Evolutionary conservation across 2,888 invertebrate species (phyloP), one percentile per base, ranked within the genome.

Genomic region (Callosobruchus maculatus): DNA sequence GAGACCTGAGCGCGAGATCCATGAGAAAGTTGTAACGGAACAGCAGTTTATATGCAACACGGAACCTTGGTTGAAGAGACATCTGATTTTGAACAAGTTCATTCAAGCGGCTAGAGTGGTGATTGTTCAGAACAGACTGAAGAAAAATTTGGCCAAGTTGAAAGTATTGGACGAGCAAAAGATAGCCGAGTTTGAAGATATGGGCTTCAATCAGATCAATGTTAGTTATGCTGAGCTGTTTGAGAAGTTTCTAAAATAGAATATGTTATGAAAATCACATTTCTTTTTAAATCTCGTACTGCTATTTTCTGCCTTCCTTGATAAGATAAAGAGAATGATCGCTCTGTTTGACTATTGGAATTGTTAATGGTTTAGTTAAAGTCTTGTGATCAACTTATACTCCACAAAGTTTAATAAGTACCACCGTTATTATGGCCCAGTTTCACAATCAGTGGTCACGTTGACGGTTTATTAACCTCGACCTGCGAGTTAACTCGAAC

Each of bases 21-120:
- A 81, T 70, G 72, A 78, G 18, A 13, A 49, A 30, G 82, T 81
- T n/a, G n/a, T n/a, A 74, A 74, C 30, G 21, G 7, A 70, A 20
- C 20, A 71, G 72, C 72, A 72, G 67, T 71, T 72, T 0, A 20
- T 72, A 20, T 83, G 82, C 74, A 77, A 76, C 26, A 77, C 83
- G 26, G 84, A 85, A 72, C 83, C 85, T 1, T 85, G 85, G 85
- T 84, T 84, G 72, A 81, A 77, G 74, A 77, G 84, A 68, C 81
- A 85, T 71, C 72, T 83, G 7, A 81, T 78, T 20, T 74, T 86
- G 67, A 81, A 82, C 71, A 84, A 82, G 77, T 85, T 86, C 74
- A 84, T 85, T 31, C 76, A 80, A 73, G 82, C 82, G 1, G 84
- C 78, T 0, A 79, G 85, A 70, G 81, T 73, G 9, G 74, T 83